Percentiles rank a stretch among this genome's conserved stretches.
phyloP scores from a whole-genome alignment of 2,797 vertebrate species.

The Falco rusticolus region DNA sequence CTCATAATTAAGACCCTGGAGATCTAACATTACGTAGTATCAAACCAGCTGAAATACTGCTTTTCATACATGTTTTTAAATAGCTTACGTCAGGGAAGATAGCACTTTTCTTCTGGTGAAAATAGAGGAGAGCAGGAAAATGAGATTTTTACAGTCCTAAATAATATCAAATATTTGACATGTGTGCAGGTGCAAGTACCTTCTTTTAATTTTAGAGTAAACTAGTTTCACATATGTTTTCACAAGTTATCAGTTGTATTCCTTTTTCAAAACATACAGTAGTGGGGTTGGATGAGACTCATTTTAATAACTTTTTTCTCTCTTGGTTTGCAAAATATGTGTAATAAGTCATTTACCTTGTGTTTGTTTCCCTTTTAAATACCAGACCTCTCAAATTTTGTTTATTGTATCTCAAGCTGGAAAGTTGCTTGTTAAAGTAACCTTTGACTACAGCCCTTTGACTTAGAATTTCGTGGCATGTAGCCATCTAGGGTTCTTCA shows the following conservation, averaged over 20 bases:
- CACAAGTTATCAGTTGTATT: not conserved
- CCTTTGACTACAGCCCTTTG: slow-evolving; percentile 8
- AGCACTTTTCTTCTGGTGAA: not conserved
- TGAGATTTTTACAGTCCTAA: not conserved
- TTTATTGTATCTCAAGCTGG: not conserved
- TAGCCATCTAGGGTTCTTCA: not conserved
- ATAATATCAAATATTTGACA: not conserved
- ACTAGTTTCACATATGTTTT: not conserved
- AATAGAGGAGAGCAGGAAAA: not conserved
- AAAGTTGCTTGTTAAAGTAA: not conserved
- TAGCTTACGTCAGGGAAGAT: not conserved
- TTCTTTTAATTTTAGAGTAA: not conserved
- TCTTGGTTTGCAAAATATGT: not conserved
- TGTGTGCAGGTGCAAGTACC: rapidly evolving
- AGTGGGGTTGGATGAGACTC: not conserved
- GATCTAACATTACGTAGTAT: not conserved
- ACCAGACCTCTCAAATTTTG: not conserved
- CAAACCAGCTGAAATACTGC: not conserved
- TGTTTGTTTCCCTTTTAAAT: not conserved
- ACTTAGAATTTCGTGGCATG: not conserved
- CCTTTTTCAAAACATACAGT: not conserved
- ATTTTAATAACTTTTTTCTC: not conserved
- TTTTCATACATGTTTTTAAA: not conserved
- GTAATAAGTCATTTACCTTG: not conserved
- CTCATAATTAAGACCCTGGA: not conserved